Conservation (phyloP, 2,113 vertebrate species). For the Corythaixoides concolor region DNA sequence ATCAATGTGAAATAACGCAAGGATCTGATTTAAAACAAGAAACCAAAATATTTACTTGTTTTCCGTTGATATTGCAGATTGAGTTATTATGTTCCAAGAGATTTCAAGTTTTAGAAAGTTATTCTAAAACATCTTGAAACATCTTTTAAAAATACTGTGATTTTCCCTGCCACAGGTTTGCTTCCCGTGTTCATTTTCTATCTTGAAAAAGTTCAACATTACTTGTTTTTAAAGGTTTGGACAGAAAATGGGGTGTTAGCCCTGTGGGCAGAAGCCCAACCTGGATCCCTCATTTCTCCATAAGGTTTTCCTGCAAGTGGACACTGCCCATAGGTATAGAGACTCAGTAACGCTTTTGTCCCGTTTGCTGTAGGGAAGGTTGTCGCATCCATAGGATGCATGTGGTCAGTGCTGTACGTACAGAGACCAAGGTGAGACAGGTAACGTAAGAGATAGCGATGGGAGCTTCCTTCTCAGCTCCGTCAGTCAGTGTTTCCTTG, state of each 20-base stretch:
- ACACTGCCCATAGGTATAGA: rapidly evolving
- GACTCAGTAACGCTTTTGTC: rapidly evolving
- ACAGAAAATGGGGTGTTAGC: neutral
- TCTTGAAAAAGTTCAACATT: neutral
- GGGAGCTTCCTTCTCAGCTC: neutral
- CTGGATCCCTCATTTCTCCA: neutral
- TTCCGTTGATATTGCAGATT: neutral
- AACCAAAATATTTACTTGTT: neutral
- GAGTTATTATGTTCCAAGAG: neutral
- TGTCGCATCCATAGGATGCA: neutral
- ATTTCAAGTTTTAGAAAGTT: neutral
- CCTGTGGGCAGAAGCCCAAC: neutral
- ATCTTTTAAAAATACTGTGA: neutral
- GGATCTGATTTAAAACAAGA: neutral
- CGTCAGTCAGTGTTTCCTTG: rapidly evolving
- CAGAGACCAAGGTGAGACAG: rapidly evolving
- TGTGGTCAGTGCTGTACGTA: rapidly evolving
- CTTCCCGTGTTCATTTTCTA: neutral
- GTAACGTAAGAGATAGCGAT: rapidly evolving
- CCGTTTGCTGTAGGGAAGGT: rapidly evolving
- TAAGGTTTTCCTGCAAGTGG: rapidly evolving
- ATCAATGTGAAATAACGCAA: neutral
- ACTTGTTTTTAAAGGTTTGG: neutral
- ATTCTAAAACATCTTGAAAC: neutral
- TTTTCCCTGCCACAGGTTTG: neutral